These are phyloP conservation scores for Ryuthela nishihirai DNA, from an alignment of 2,888 invertebrate species.

Conservation along the genomic window DNA sequence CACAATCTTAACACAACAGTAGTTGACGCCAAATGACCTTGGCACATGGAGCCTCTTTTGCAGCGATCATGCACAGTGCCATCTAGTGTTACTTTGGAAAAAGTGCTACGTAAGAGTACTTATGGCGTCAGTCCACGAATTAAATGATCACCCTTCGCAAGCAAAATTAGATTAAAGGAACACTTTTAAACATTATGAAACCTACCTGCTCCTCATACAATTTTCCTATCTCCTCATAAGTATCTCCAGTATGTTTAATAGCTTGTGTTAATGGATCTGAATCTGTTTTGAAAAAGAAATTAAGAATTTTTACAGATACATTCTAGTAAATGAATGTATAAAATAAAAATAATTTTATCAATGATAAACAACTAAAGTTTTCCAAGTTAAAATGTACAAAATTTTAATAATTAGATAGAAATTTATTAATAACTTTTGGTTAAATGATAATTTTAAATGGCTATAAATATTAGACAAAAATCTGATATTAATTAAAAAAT, in stretches of 20 bases:
- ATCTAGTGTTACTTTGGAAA: no score
- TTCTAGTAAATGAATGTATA: background rate
- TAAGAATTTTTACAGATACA: background rate
- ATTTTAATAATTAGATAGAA: background rate
- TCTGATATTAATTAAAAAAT: background rate
- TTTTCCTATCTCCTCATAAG: slow-evolving; percentile 83
- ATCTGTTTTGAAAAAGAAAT: slow-evolving; percentile 27
- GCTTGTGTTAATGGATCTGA: slow-evolving; percentile 64
- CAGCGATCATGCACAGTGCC: no score
- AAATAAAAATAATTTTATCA: background rate
- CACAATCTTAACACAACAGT: no score
- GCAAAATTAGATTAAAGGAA: no score
- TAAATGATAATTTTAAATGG: background rate
- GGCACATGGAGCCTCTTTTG: no score
- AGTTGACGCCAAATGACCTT: no score
- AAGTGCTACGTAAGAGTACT: no score
- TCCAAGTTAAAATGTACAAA: background rate
- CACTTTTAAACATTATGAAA: background rate
- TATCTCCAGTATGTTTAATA: slow-evolving; percentile 78
- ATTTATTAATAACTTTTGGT: background rate
- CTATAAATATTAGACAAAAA: background rate
- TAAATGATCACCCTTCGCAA: no score
- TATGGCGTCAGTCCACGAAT: no score
- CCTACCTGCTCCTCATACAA: slow-evolving; percentile 76
- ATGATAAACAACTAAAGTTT: background rate